Evolutionary conservation across 2,113 vertebrate genomes (phyloP), one percentile per base, ranked within the genome.

Genomic region (Oryzias melastigma): DNA sequence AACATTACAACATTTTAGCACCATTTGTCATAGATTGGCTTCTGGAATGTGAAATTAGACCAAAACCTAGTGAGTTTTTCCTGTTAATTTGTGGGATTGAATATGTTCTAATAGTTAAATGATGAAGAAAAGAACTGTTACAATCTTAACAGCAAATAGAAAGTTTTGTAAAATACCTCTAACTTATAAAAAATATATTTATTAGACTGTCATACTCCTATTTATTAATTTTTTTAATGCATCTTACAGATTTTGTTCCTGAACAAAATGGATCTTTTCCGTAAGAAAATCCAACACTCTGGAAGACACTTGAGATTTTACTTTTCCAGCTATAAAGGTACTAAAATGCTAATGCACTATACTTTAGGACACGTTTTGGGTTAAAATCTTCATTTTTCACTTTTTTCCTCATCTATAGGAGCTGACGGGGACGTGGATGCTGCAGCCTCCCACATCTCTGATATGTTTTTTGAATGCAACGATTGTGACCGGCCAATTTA

Each of bases 231-330:
- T 18, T 19, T 7, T 17, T 46, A 5, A 5, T 20, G 42, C 53
- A 15, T 63, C 18, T 6, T 63, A 53, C 73, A 93, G 91, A 89
- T 91, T 81, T 80, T 93, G 56, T 88, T 91, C 16, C 84, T 93
- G 87, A 93, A 92, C 75, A 93, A 93, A 88, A 86, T 81, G 0
- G 92, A 92, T 73, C 81, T 91, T 64, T 91, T 93, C 76, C 72
- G 49, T 68, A 68, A 90, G 63, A 93, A 91, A 80, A 90, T 92
- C 53, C 66, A 88, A 14, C 65, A 71, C 52, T 91, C 89, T 27
- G 87, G 84, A 62, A 81, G 90, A 63, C 90, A 89, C 52, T 59
- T 92, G 58, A 79, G 89, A 55, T 72, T 86, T 44, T 91, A 90
- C 58, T 53, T 87, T 4, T 67, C 86, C 7, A 59, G 61, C 22